These are phyloP conservation scores for Melanotaenia maccullochi DNA, from an alignment of 2,797 vertebrate genomes.

Conservation along the genomic window DNA sequence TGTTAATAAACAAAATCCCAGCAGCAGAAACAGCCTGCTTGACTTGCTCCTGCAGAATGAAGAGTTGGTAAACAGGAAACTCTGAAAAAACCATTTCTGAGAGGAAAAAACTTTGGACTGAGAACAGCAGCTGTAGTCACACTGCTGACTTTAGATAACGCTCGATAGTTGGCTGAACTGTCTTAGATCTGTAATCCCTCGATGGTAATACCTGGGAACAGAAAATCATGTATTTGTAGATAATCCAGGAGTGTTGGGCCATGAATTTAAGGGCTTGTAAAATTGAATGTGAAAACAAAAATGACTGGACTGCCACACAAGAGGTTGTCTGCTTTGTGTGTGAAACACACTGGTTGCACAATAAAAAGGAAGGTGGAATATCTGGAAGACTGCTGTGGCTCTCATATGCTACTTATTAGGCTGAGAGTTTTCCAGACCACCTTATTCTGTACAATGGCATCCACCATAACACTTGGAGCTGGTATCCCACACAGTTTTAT, in stretches of 20 bases:
- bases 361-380: constrained; percentile 6
- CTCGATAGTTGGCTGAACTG: background rate
- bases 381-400: background rate
- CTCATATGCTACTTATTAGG: background rate
- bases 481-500: background rate
- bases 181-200: background rate
- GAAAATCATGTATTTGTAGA: background rate
- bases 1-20: constrained; percentile 2
- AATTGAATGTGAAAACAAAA: background rate
- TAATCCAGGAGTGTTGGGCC: too few relatives aligned
- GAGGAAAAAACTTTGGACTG: background rate
- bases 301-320: background rate
- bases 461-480: background rate
- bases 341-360: background rate
- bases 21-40: constrained; percentile 4
- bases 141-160: background rate
- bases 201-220: background rate
- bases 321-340: constrained; percentile 3
- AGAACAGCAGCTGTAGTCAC: background rate
- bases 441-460: background rate
- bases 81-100: constrained; percentile 1
- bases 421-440: background rate
- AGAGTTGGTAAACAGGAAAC: constrained; percentile 4
- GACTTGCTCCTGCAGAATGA: background rate
- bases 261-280: background rate